Base-by-base conservation (phyloP, 2,888 invertebrate species). In the Trachelus tabidus region DNA sequence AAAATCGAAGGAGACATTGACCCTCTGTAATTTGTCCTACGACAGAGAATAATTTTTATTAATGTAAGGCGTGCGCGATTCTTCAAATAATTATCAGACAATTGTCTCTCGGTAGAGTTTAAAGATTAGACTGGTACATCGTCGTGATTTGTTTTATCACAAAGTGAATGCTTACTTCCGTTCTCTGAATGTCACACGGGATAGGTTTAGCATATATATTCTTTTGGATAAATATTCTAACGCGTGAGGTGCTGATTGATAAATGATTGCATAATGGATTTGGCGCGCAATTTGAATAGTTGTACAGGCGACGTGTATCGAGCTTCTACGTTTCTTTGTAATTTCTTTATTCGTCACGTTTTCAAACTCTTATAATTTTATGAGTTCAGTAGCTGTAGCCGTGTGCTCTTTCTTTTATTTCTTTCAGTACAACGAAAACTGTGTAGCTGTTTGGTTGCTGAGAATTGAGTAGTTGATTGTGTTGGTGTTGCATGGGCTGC, bases 401-500 rank as follows among this genome's bases (percentile, higher is more conserved):
- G 80, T 76, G 71, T 78, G 68, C 37, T 75, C 68, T 69, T 80
- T 35, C 80, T 79, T 85, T 83, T 84, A 79, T 85, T 86, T 85
- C 81, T 85, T 86, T 40, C 84, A 87, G 87, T 87, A 86, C 85
- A 80, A 76, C 73, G 68, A 71, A 74, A 74, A 68, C 56, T 73
- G 71, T 73, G 75, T 77, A 80, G 76, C 74, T 73, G 71, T 80
- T 79, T 83, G 78, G 73, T 79, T 84, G 78, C 77, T 83, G 75
- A 79, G 75, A 76, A 82, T 81, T 77, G 77, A 81, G 81, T 83
- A 84, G 84, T 81, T 80, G 79, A 81, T 77, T 82, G 79, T 77
- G 79, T 82, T 80, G 80, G 82, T 82, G 77, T 85, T 86, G 86
- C 86, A 86, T 86, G 86, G 85, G 79, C 83, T 83, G 82, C 79